Evolutionary conservation across 2,113 vertebrate species (phyloP).

Genomic region (Lagopus muta): DNA sequence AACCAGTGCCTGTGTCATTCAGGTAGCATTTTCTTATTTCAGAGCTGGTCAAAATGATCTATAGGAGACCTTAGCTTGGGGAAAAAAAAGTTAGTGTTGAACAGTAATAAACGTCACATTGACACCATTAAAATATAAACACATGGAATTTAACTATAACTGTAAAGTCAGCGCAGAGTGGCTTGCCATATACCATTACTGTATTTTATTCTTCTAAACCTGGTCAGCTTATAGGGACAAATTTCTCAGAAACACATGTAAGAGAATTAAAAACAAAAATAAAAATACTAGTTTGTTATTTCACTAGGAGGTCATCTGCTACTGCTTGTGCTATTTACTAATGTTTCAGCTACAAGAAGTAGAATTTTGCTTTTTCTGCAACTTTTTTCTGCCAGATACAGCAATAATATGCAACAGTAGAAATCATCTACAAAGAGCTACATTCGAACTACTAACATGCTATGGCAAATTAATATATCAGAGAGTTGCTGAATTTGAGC

Average conservation of each 20-base stretch:
- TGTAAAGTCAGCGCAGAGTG: not conserved
- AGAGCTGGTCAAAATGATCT: not conserved
- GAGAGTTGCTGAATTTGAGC: not conserved
- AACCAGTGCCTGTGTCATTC: not conserved
- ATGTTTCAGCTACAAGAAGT: not conserved
- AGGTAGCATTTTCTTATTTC: not conserved
- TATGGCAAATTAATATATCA: not conserved
- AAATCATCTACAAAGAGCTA: not conserved
- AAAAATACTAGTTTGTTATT: not conserved
- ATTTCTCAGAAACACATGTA: not conserved
- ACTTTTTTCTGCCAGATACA: not conserved
- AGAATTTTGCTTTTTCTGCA: not conserved
- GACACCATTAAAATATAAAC: not conserved
- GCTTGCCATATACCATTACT: fast-evolving
- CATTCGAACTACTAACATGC: not conserved
- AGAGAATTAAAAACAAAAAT: too few species aligned
- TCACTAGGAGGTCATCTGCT: not conserved
- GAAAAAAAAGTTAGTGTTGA: not conserved
- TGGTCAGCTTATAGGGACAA: not conserved
- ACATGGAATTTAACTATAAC: not conserved
- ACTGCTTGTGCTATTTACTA: not conserved
- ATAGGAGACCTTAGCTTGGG: not conserved
- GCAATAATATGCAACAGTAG: not conserved
- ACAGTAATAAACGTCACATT: not conserved
- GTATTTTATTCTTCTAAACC: not conserved